phyloP scores from a whole-genome alignment of 2,113 vertebrate species.

The Neotragus moschatus region DNA sequence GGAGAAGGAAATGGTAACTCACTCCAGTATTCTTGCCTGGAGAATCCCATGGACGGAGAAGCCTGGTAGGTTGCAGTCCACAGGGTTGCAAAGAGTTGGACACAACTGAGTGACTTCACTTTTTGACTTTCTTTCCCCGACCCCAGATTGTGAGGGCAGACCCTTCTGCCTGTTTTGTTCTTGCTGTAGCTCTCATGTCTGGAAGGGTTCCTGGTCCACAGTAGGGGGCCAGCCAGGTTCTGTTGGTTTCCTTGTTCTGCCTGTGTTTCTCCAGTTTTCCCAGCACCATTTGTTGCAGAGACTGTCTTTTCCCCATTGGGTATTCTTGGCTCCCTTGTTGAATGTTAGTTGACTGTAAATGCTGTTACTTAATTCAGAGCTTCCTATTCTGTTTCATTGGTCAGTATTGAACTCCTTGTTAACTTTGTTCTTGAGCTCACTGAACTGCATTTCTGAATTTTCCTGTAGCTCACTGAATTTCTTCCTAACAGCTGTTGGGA shows the following conservation, averaged over 20 bases:
- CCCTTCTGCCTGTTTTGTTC: background rate
- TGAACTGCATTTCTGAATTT: background rate
- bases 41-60: too few relatives aligned
- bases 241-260: background rate
- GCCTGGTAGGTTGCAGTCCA: too few relatives aligned
- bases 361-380: background rate
- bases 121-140: background rate
- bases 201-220: background rate
- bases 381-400: background rate
- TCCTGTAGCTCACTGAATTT: background rate
- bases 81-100: too few relatives aligned
- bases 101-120: too few relatives aligned
- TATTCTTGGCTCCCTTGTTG: background rate
- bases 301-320: background rate
- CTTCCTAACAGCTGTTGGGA: background rate
- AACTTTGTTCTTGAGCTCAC: background rate
- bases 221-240: background rate
- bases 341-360: background rate
- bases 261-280: background rate
- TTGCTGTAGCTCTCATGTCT: background rate
- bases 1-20: too few relatives aligned
- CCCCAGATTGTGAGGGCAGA: background rate
- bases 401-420: background rate
- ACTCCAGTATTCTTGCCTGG: too few relatives aligned
- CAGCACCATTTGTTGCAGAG: background rate